Evolutionary conservation across 2,797 vertebrate species (phyloP).

Genomic region (Phaenicophaeus curvirostris): DNA sequence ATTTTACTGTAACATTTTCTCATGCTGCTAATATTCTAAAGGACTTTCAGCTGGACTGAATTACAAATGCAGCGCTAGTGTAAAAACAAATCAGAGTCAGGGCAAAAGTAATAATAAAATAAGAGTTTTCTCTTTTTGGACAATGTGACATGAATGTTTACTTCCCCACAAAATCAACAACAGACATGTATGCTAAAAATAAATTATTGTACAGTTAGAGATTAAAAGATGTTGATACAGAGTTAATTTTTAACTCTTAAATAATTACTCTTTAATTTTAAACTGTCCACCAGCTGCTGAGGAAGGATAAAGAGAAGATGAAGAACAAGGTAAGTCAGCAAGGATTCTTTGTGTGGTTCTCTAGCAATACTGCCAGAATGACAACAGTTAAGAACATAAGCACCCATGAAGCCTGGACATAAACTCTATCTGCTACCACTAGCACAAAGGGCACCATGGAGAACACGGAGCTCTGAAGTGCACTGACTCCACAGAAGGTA

Average conservation of each 20-base stretch:
- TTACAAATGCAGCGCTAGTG: background rate
- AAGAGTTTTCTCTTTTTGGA: background rate
- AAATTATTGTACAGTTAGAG: background rate
- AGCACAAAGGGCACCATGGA: background rate
- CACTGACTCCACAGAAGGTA: background rate
- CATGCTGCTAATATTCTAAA: background rate
- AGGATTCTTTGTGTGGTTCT: background rate
- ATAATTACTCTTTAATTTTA: background rate
- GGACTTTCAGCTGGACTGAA: background rate
- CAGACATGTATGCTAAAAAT: background rate
- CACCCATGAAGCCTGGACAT: background rate
- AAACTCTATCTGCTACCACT: background rate
- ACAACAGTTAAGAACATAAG: background rate
- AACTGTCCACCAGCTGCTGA: background rate
- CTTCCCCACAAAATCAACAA: background rate
- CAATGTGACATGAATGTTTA: background rate
- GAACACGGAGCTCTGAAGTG: background rate
- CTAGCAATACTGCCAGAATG: background rate
- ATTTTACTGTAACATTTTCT: background rate
- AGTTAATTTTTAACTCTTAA: background rate
- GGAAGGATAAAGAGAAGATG: background rate
- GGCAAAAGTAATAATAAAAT: background rate
- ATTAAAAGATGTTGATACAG: background rate
- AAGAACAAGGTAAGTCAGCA: background rate
- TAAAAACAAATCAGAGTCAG: background rate